A percentile compares a stretch with the other conserved stretches of the same genome.
Evolutionary conservation across 2,113 vertebrate species (phyloP).

Genomic region (Symphodus melops): DNA sequence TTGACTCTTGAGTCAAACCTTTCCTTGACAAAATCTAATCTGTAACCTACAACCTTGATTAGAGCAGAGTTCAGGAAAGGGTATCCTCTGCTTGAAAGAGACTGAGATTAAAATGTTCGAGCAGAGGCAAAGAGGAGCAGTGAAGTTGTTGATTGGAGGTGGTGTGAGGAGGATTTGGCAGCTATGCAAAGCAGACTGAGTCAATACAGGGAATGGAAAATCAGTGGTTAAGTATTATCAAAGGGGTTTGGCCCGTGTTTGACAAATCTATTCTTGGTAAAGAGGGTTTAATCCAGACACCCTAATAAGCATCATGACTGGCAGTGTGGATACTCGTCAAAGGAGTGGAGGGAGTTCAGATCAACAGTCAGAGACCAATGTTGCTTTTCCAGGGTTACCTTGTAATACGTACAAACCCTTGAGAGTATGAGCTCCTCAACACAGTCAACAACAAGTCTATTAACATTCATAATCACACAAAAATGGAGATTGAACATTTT

Average conservation of each 20-base stretch:
- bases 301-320: not conserved
- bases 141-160: slow-evolving; percentile 11
- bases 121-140: slow-evolving; percentile 5
- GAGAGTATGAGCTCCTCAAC: too few relatives aligned
- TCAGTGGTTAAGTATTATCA: not conserved
- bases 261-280: slow-evolving; percentile 9
- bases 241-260: slow-evolving; percentile 25
- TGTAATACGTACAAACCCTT: too few relatives aligned
- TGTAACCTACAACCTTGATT: slow-evolving; percentile 38
- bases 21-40: slow-evolving; percentile 17
- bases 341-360: not conserved
- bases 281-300: slow-evolving; percentile 28
- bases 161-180: slow-evolving; percentile 66
- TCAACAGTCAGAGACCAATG: not conserved
- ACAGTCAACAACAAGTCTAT: not conserved
- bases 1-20: slow-evolving; percentile 20
- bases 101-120: slow-evolving; percentile 33
- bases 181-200: slow-evolving; percentile 10
- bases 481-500: not conserved
- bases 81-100: slow-evolving; percentile 42
- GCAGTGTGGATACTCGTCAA: not conserved
- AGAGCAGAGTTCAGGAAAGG: slow-evolving; percentile 9
- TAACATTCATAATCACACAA: not conserved
- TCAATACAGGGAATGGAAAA: slow-evolving; percentile 40
- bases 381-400: too few relatives aligned